Percentiles rank a stretch among this genome's conserved stretches.
Evolutionary conservation across 2,888 invertebrate genomes (phyloP).

Genomic region (Endotricha flammealis): DNA sequence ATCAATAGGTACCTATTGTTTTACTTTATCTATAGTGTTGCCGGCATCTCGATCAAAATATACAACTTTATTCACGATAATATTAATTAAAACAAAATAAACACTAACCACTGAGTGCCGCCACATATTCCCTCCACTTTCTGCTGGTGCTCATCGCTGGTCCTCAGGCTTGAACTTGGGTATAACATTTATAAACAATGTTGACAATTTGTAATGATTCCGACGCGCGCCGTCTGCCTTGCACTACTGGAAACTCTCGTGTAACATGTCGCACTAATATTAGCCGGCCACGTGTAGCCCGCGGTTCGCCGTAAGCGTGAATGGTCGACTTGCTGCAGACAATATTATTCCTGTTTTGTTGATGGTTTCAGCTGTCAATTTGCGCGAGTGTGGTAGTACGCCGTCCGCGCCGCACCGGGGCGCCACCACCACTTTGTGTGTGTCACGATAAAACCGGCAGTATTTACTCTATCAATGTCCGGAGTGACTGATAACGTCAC

Average conservation of each 20-base stretch:
- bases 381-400: conserved; percentile 25
- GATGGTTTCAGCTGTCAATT: conserved; percentile 63
- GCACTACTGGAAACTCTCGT: conserved; percentile 37
- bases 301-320: conserved; percentile 61
- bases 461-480: conserved; percentile 51
- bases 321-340: conserved; percentile 46
- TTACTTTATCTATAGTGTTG: no score
- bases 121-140: conserved; percentile 72
- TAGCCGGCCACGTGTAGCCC: conserved; percentile 63
- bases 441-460: conserved; percentile 34
- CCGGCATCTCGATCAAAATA: no score
- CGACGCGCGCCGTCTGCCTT: conserved; percentile 38
- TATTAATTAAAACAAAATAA: conserved; percentile 35
- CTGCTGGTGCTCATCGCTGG: conserved; percentile 58
- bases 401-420: conserved; percentile 40
- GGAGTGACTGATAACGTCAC: conserved; percentile 60
- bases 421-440: conserved; percentile 35
- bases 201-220: conserved; percentile 31
- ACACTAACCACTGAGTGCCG: conserved; percentile 70
- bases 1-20: no score
- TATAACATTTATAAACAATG: conserved; percentile 65
- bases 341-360: conserved; percentile 51
- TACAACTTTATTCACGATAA: no score
- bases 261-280: conserved; percentile 53
- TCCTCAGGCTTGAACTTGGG: conserved; percentile 45